Conservation (phyloP, 2,797 vertebrate species). For the Aphelocoma californica region DNA sequence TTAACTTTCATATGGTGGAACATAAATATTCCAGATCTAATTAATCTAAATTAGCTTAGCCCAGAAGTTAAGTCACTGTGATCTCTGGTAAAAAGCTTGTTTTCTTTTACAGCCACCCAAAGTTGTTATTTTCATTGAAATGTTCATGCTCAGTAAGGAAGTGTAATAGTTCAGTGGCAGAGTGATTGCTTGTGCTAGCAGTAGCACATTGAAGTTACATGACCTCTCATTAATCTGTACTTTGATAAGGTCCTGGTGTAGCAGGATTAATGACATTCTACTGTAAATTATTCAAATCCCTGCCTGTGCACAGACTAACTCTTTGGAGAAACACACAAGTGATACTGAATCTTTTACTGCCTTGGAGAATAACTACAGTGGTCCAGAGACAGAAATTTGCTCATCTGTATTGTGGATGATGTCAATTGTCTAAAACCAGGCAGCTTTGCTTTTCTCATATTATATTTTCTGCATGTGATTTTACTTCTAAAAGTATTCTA, state of each 20-base stretch:
- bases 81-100: neutral
- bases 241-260: slow-evolving; percentile 39
- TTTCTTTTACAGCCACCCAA: neutral
- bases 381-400: neutral
- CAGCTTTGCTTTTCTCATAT: neutral
- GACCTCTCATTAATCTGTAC: slow-evolving; percentile 53
- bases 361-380: neutral
- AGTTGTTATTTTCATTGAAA: slow-evolving; percentile 8
- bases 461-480: neutral
- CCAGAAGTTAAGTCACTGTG: neutral
- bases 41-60: neutral
- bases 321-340: slow-evolving; percentile 1
- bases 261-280: slow-evolving; percentile 36
- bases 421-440: neutral
- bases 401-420: neutral
- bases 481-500: neutral
- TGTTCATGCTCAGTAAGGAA: neutral
- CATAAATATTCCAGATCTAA: neutral
- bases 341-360: neutral
- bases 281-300: slow-evolving; percentile 51
- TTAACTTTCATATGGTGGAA: neutral
- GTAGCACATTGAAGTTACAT: slow-evolving; percentile 12
- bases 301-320: neutral
- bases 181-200: neutral
- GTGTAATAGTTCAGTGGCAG: neutral